Conservation (phyloP, 2,113 vertebrate species). For the Gymnorhina tibicen region DNA sequence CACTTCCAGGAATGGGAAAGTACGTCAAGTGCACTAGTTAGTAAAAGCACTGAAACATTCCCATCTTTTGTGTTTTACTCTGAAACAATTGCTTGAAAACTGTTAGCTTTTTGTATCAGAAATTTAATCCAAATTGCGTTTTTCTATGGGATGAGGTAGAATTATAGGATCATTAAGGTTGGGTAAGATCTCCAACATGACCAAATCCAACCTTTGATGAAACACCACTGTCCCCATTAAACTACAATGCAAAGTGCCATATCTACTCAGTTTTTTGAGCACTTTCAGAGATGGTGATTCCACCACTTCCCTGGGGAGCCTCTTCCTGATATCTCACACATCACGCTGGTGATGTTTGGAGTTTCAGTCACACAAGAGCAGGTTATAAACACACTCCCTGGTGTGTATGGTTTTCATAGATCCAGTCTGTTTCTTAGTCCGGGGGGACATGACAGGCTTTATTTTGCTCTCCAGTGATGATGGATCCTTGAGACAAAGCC, state of each 20-base stretch:
- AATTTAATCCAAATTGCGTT: background rate
- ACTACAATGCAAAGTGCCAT: background rate
- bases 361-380: background rate
- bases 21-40: background rate
- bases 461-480: background rate
- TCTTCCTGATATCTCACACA: background rate
- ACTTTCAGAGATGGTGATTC: background rate
- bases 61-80: background rate
- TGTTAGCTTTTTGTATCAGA: background rate
- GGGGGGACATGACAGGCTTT: background rate
- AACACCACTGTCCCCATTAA: background rate
- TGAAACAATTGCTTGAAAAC: background rate
- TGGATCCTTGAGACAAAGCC: background rate
- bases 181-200: background rate
- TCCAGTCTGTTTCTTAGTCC: background rate
- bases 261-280: background rate
- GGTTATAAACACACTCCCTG: accelerated
- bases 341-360: accelerated
- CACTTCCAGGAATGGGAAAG: background rate
- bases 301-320: background rate
- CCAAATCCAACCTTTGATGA: background rate
- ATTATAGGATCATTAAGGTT: background rate
- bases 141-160: background rate
- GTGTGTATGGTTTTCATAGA: background rate
- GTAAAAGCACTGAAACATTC: background rate